A percentile compares a stretch with the other conserved stretches of the same genome.
Conservation (phyloP, 2,113 vertebrate species). For the Phrynocephalus versicolor region DNA sequence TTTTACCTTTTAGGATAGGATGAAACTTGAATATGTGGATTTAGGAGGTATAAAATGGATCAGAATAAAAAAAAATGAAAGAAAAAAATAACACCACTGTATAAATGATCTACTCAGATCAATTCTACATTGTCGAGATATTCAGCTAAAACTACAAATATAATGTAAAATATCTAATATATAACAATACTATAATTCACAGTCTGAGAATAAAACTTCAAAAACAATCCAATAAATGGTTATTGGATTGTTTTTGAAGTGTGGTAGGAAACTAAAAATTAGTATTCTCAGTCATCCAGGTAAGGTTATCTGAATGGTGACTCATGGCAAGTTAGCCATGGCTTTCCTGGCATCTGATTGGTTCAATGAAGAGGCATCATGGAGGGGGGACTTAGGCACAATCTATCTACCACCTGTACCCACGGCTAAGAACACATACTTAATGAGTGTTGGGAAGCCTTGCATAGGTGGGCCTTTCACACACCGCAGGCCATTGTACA, state of each 20-base stretch:
- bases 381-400: no score
- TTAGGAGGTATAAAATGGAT: slow-evolving; percentile 29
- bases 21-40: slow-evolving; percentile 11
- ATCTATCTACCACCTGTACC: no score
- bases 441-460: no score
- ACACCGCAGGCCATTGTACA: no score
- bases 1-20: neutral
- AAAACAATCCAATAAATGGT: neutral
- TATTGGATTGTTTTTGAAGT: neutral
- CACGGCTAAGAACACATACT: no score
- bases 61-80: slow-evolving; percentile 21
- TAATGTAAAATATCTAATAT: neutral
- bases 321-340: no score
- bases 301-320: no score
- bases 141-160: neutral
- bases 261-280: neutral
- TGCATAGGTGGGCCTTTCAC: no score
- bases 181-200: neutral
- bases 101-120: no score
- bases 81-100: neutral
- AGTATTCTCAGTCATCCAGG: no score
- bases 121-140: neutral
- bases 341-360: no score
- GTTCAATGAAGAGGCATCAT: no score
- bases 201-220: neutral